Evolutionary conservation across 2,113 vertebrate species (phyloP).

Genomic region (Hiodon alosoides): DNA sequence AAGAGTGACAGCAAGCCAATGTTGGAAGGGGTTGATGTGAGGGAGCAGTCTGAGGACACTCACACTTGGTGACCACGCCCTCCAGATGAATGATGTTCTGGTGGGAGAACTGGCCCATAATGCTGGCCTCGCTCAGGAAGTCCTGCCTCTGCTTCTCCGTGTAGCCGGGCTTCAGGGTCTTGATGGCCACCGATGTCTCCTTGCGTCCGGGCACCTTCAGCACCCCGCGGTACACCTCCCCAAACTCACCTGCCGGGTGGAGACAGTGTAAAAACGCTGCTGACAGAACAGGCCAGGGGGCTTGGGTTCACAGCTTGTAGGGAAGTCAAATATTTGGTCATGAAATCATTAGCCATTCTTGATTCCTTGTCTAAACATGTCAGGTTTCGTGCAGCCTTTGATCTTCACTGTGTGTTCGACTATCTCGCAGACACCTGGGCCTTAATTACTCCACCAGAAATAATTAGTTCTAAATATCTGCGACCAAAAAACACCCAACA

Average conservation of each 20-base stretch:
- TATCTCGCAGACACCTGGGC: background rate
- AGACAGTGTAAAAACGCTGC: background rate
- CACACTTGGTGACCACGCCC: slow-evolving; percentile 92
- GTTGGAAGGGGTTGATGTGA: background rate
- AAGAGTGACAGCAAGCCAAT: background rate
- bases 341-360: background rate
- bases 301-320: background rate
- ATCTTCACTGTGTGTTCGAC: background rate
- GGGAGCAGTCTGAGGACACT: slow-evolving; percentile 42
- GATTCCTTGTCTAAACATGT: background rate
- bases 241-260: slow-evolving; percentile 77
- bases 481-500: background rate
- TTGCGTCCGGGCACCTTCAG: slow-evolving; percentile 70
- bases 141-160: slow-evolving; percentile 91
- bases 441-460: background rate
- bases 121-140: slow-evolving; percentile 91
- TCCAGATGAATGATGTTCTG: slow-evolving; percentile 94
- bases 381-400: background rate
- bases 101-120: slow-evolving; percentile 97
- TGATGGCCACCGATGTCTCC: slow-evolving; percentile 84
- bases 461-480: background rate
- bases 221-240: slow-evolving; percentile 84
- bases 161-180: slow-evolving; percentile 88
- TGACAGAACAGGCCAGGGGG: background rate
- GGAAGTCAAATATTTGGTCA: background rate